Evolutionary conservation across 2,797 vertebrate genomes (phyloP).

Genomic region (Phataginus tricuspis): DNA sequence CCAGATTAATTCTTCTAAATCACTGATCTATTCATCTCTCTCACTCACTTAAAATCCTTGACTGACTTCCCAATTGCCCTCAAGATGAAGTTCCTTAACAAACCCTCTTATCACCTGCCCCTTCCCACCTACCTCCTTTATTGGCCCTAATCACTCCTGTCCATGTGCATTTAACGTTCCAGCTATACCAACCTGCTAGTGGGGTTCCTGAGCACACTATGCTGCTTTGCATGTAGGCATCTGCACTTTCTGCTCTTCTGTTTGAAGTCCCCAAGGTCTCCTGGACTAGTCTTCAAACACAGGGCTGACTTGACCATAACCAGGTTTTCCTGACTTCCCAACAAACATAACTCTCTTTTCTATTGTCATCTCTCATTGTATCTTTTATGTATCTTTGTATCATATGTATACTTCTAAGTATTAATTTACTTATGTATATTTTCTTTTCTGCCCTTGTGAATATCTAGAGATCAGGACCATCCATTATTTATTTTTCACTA

Average conservation of each 20-base stretch:
- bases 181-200: not conserved
- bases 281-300: not conserved
- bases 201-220: not conserved
- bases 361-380: not conserved
- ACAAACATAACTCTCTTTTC: not conserved
- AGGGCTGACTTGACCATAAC: not conserved
- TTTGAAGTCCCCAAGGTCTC: not conserved
- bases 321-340: not conserved
- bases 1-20: not conserved
- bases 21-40: not conserved
- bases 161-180: not conserved
- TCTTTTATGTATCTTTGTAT: not conserved
- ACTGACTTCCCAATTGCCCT: not conserved
- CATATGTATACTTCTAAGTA: not conserved
- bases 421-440: not conserved
- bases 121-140: not conserved
- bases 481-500: not conserved
- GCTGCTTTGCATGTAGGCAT: not conserved
- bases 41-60: not conserved
- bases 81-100: not conserved
- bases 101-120: not conserved
- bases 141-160: not conserved
- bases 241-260: not conserved
- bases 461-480: not conserved
- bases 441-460: not conserved